Evolutionary conservation across 2,797 vertebrate genomes (phyloP).

Genomic region (Cirrhinus molitorella): DNA sequence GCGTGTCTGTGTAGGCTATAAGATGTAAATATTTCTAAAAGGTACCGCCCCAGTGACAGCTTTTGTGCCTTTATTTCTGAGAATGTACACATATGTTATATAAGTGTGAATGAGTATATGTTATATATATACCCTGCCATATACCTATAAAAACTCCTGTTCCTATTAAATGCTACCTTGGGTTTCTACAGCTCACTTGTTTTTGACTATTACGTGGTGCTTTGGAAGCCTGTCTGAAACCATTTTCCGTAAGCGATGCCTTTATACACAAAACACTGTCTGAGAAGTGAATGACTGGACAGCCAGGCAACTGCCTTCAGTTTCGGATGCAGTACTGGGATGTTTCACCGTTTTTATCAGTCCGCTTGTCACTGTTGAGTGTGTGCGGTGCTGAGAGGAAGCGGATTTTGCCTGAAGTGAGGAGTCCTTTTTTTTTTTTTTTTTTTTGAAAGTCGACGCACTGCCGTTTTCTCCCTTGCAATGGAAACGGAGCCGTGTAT

Average conservation of each 20-base stretch:
- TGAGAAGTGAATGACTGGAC: constrained; percentile 13
- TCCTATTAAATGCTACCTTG: background rate
- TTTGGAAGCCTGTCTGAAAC: constrained; percentile 5
- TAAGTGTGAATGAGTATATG: background rate
- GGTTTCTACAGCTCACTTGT: background rate
- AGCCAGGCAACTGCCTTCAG: background rate
- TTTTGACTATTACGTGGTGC: background rate
- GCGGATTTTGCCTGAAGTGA: background rate
- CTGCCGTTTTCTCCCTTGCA: background rate
- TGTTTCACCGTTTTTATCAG: constrained; percentile 5
- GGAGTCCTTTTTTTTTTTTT: background rate
- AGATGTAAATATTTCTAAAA: background rate
- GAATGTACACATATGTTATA: background rate
- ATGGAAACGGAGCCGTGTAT: background rate
- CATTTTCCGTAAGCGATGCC: background rate
- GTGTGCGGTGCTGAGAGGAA: constrained; percentile 4
- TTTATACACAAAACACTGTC: background rate
- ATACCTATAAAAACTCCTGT: background rate
- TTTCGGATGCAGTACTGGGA: background rate
- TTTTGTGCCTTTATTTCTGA: background rate
- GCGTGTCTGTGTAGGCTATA: background rate
- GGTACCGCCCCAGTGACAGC: background rate
- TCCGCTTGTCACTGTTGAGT: constrained; percentile 2
- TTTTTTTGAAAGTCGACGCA: background rate
- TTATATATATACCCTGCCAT: background rate